phyloP scores from a whole-genome alignment of 2,888 invertebrate genomes.

The Cataglyphis altisquamis region DNA sequence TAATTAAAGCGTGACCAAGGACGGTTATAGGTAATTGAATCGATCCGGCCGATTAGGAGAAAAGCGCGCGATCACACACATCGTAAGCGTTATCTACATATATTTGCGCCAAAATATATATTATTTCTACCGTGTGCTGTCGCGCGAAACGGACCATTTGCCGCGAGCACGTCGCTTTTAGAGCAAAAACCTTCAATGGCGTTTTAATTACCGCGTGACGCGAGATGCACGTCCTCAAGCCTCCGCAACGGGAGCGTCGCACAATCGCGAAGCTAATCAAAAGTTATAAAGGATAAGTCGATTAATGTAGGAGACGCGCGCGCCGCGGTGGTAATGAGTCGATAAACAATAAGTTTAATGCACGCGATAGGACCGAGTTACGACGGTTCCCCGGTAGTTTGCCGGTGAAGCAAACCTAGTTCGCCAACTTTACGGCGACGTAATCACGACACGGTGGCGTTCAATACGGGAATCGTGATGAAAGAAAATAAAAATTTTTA shows the following conservation, averaged over 20 bases:
- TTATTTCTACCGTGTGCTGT: background rate
- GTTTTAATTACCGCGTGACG: background rate
- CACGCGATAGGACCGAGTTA: slow-evolving; percentile 26
- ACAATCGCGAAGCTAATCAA: slow-evolving; percentile 28
- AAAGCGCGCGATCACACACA: too few relatives aligned
- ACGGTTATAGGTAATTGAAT: slow-evolving; percentile 53
- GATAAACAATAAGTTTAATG: slow-evolving; percentile 60
- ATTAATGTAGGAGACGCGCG: slow-evolving; percentile 29
- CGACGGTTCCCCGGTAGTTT: slow-evolving; percentile 32
- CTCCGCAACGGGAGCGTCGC: background rate
- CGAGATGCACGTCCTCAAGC: background rate
- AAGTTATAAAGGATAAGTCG: slow-evolving; percentile 44
- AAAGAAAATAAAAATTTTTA: slow-evolving; percentile 31
- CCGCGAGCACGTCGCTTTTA: background rate
- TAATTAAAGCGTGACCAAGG: slow-evolving; percentile 51
- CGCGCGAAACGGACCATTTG: background rate
- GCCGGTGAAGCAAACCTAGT: slow-evolving; percentile 26
- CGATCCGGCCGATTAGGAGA: slow-evolving; percentile 21
- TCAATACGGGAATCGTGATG: slow-evolving; percentile 12
- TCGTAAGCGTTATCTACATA: background rate
- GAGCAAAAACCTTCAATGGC: background rate
- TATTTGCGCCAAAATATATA: slow-evolving; percentile 16
- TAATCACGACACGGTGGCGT: slow-evolving; percentile 48
- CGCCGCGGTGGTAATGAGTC: slow-evolving; percentile 47
- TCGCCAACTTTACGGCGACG: slow-evolving; percentile 44